Percentiles rank a stretch among this genome's conserved stretches.
phyloP scores from a whole-genome alignment of 2,113 vertebrate genomes.

The Geococcyx californianus region DNA sequence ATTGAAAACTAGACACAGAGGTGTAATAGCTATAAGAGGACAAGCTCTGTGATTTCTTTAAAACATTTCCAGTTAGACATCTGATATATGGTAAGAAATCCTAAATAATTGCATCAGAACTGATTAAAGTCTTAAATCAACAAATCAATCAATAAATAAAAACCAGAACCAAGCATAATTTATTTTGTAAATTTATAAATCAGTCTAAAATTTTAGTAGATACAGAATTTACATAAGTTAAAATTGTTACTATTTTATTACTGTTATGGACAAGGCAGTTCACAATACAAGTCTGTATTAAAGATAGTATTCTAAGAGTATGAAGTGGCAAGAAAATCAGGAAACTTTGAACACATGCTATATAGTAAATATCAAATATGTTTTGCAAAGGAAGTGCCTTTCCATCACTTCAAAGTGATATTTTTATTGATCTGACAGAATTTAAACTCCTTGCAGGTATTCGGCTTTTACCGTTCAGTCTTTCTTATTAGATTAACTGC shows the following conservation, averaged over 20 bases:
- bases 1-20: background rate
- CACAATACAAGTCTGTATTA: background rate
- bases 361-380: background rate
- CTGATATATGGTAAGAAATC: background rate
- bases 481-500: background rate
- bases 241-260: background rate
- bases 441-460: background rate
- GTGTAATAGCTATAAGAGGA: background rate
- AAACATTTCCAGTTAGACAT: background rate
- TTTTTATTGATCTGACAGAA: background rate
- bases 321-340: background rate
- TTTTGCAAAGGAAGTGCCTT: background rate
- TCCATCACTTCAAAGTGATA: background rate
- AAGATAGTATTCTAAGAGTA: background rate
- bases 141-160: background rate
- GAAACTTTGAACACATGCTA: background rate
- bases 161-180: too few relatives aligned
- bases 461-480: background rate
- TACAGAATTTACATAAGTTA: background rate
- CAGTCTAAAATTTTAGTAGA: background rate
- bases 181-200: background rate
- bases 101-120: background rate
- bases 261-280: background rate
- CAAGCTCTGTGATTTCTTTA: background rate
- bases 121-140: background rate